Evolutionary conservation across 2,888 invertebrate species (phyloP).

Genomic region (Synanthedon formicaeformis): DNA sequence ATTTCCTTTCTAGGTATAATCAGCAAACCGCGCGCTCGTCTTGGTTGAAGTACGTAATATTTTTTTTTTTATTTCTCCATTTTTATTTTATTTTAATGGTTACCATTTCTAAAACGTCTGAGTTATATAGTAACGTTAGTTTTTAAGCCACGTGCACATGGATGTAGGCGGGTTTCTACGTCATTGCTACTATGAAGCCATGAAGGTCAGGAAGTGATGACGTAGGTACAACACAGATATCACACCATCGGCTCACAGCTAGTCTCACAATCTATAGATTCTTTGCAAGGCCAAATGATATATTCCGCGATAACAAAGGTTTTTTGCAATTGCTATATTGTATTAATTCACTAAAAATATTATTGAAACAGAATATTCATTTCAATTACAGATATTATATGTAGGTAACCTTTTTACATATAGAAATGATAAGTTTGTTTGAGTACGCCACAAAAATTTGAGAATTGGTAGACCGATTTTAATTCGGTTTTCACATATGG

Average conservation of each 20-base stretch:
- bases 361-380: slow-evolving; percentile 24
- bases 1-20: slow-evolving; percentile 69
- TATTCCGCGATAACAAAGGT: slow-evolving; percentile 11
- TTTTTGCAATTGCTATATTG: background rate
- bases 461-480: too few relatives aligned
- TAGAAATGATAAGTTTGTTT: too few relatives aligned
- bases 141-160: slow-evolving; percentile 39
- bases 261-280: slow-evolving; percentile 50
- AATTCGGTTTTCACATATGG: too few relatives aligned
- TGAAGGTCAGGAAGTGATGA: slow-evolving; percentile 62
- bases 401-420: too few relatives aligned
- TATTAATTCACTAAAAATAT: slow-evolving; percentile 3
- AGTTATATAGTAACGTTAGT: background rate
- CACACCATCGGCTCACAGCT: slow-evolving; percentile 28
- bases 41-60: slow-evolving; percentile 65
- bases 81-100: background rate
- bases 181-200: slow-evolving; percentile 39
- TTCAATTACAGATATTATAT: too few relatives aligned
- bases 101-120: background rate
- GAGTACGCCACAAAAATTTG: too few relatives aligned
- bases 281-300: slow-evolving; percentile 49
- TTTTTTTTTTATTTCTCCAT: slow-evolving; percentile 17
- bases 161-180: slow-evolving; percentile 51
- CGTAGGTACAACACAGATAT: slow-evolving; percentile 25
- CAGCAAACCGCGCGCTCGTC: slow-evolving; percentile 66